Percentiles rank a stretch among this genome's conserved stretches.
phyloP scores from a whole-genome alignment of 2,797 vertebrate species.

The Poecile montanus region DNA sequence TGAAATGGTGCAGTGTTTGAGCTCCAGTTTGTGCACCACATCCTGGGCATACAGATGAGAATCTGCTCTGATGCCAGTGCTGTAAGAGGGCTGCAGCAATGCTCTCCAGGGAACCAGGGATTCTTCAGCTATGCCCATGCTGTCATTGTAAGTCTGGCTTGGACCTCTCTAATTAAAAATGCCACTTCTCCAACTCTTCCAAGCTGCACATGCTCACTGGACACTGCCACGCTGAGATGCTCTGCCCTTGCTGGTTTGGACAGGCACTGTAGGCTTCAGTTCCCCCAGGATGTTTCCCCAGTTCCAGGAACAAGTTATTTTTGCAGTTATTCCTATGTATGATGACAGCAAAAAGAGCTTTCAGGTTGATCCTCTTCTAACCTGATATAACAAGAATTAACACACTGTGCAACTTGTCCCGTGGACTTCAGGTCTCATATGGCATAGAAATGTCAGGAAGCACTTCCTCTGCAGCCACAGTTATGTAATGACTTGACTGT shows the following conservation, averaged over 20 bases:
- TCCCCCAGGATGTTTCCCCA: background rate
- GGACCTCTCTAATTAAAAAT: background rate
- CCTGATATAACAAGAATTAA: slow-evolving; percentile 3
- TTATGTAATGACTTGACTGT: background rate
- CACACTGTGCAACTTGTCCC: background rate
- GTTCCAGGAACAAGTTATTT: background rate
- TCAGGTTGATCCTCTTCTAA: background rate
- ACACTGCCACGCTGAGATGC: background rate
- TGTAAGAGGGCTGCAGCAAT: background rate
- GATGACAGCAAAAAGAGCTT: background rate
- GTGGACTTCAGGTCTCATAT: background rate
- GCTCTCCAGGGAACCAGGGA: background rate
- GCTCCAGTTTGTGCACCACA: background rate
- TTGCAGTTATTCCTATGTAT: background rate
- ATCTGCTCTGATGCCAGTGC: background rate
- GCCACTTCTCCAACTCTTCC: background rate
- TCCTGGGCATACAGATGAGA: background rate
- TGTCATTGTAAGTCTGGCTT: background rate
- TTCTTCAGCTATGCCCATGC: background rate
- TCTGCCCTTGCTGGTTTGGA: background rate
- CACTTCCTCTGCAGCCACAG: background rate
- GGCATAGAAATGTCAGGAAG: background rate
- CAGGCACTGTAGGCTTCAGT: background rate
- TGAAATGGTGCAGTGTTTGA: background rate
- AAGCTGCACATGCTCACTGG: background rate